Evolutionary conservation across 1,140 invertebrate species (phyloP).

Genomic region (Lepidostoma basale): DNA sequence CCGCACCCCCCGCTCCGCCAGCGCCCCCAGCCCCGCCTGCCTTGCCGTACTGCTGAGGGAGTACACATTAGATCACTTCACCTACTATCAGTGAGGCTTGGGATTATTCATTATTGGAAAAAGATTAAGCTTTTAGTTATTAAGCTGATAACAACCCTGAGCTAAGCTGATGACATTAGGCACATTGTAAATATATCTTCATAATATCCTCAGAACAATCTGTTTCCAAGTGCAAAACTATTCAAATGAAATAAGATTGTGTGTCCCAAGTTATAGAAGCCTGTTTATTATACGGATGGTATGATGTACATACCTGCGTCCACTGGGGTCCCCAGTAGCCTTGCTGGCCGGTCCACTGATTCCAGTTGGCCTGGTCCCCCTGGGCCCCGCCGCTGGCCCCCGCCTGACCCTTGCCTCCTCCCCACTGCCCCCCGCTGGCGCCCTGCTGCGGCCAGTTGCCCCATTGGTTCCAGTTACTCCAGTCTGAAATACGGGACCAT

Average conservation of each 20-base stretch:
- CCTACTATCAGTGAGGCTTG: too few relatives aligned
- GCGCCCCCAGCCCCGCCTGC: not conserved
- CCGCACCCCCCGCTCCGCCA: not conserved
- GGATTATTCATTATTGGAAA: too few relatives aligned
- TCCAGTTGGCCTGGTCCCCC: not conserved
- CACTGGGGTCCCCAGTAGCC: slow-evolving; percentile 31
- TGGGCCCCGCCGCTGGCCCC: not conserved
- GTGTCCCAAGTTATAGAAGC: too few relatives aligned
- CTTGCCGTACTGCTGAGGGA: not conserved
- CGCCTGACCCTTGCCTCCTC: not conserved
- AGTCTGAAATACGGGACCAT: not conserved
- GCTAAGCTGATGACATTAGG: not conserved
- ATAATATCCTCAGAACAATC: too few relatives aligned
- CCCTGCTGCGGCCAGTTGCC: not conserved
- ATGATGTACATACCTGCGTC: slow-evolving; percentile 10
- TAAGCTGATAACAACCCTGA: not conserved
- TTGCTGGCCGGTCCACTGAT: slow-evolving; percentile 11
- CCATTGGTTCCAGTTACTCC: slow-evolving; percentile 15
- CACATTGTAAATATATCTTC: too few relatives aligned
- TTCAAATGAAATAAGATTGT: too few relatives aligned
- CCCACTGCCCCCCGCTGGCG: not conserved
- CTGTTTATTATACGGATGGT: too few relatives aligned
- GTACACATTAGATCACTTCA: not conserved
- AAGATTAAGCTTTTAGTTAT: too few relatives aligned
- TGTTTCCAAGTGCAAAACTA: too few relatives aligned